Evolutionary conservation across 2,113 vertebrate genomes (phyloP).

Genomic region (Rana temporaria): DNA sequence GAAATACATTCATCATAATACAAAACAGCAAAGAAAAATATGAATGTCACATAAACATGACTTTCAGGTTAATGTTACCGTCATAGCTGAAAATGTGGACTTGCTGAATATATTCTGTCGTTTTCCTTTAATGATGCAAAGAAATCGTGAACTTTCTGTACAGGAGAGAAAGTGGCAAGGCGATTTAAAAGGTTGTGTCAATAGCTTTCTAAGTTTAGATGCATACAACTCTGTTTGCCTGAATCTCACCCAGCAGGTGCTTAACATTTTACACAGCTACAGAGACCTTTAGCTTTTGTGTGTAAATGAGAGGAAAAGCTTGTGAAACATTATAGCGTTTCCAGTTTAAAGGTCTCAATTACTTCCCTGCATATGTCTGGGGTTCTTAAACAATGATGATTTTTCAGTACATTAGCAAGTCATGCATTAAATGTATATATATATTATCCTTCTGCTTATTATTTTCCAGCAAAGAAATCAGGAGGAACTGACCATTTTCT

Average conservation of each 20-base stretch:
- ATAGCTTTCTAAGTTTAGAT: conserved; percentile 55
- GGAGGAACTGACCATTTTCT: not conserved
- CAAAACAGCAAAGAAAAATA: no score
- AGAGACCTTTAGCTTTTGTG: conserved; percentile 52
- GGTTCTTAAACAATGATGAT: conserved; percentile 2
- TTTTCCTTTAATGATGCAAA: conserved; percentile 17
- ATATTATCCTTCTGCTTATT: not conserved
- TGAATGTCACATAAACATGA: no score
- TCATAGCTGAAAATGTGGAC: no score
- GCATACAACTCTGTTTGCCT: conserved; percentile 41
- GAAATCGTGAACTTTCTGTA: not conserved
- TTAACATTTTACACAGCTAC: conserved; percentile 52
- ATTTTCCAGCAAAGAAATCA: not conserved
- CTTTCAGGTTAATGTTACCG: no score
- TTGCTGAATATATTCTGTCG: not conserved
- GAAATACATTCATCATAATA: no score
- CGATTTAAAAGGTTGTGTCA: conserved; percentile 42
- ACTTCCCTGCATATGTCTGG: conserved; percentile 19
- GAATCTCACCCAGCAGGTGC: conserved; percentile 46
- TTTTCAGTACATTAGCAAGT: conserved; percentile 21
- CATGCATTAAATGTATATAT: conserved; percentile 42
- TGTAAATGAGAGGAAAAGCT: conserved; percentile 33
- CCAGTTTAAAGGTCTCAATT: conserved; percentile 44
- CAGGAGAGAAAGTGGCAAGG: conserved; percentile 14
- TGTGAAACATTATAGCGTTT: conserved; percentile 39